Percentiles rank a stretch among this genome's conserved stretches.
phyloP scores from a whole-genome alignment of 2,797 vertebrate species.

The Rachycentron canadum region DNA sequence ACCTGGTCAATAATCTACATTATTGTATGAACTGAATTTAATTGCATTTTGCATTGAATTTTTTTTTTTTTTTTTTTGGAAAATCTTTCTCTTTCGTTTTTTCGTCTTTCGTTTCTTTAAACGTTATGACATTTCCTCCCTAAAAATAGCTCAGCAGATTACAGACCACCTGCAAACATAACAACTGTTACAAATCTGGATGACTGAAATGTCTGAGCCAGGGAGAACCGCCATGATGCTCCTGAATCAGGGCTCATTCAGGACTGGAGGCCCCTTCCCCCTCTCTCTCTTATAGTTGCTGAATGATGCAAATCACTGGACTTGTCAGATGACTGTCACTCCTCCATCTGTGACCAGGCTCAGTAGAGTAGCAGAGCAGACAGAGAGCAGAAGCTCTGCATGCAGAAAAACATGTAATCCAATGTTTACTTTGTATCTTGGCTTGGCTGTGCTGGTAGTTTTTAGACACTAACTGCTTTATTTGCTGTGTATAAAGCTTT shows the following conservation, averaged over 20 bases:
- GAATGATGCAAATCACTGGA: conserved; percentile 45
- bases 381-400: conserved; percentile 60
- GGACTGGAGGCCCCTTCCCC: neutral
- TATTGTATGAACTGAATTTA: too few relatives aligned
- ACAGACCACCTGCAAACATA: too few relatives aligned
- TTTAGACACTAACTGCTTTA: conserved; percentile 76
- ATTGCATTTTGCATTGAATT: too few relatives aligned
- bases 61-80: too few relatives aligned
- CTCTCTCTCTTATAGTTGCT: conserved; percentile 28
- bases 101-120: too few relatives aligned
- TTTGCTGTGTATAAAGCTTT: conserved; percentile 80
- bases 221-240: neutral
- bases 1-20: neutral
- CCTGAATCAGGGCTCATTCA: conserved; percentile 1
- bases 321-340: conserved; percentile 59
- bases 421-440: conserved; percentile 83
- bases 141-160: too few relatives aligned
- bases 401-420: conserved; percentile 67
- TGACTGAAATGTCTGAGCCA: neutral
- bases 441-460: conserved; percentile 83
- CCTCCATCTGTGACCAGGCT: conserved; percentile 45
- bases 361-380: conserved; percentile 57
- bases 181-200: neutral
- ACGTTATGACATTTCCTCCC: too few relatives aligned
- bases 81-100: too few relatives aligned